Evolutionary conservation across 2,113 vertebrate species (phyloP), one percentile per base, ranked within the genome.

Genomic region (Grammomys surdaster): DNA sequence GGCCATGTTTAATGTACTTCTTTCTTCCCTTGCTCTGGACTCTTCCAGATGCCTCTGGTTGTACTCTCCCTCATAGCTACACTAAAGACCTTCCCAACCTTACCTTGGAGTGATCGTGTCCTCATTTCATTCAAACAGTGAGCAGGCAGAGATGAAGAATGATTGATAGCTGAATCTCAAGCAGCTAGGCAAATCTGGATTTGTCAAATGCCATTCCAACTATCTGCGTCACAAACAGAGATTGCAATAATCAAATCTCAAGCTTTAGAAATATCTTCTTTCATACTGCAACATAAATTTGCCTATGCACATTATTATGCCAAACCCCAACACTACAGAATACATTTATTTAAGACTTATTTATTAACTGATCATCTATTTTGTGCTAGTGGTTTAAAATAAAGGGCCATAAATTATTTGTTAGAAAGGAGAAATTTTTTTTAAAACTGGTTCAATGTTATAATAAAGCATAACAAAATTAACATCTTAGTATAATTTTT

Each of bases 311-410:
- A 94, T 94, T 93, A 91, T 82, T 89, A 91, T 33, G 54, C 51
- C 80, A 85, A 76, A 14, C 17, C n/a, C 60, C 95, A 84, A 89
- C 26, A 86, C 36, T 67, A 14, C 12, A 77, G 70, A 93, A 43
- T 13, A 67, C 70, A 28, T 43, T 28, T 90, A 78, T 91, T 91
- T n/a, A 72, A 93, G 31, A 94, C 67, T 63, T 91, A 94, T 82
- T 90, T 90, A 56, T 95, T 93, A 67, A 46, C 16, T 31, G 77
- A 88, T 89, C 31, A 56, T 88, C 54, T 67, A 48, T 63, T 89
- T 91, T 65, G 60, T 88, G 54, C 70, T 90, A 89, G 91, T 88
- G 82, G 88, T 88, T 85, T 89, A 92, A 96, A 88, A 67, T 75
- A 90, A 97, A 94, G 54, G 24, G 88, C 6, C 14, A 93, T 19